Evolutionary conservation across 2,113 vertebrate species (phyloP).

Genomic region (Speoplatyrhinus poulsoni): DNA sequence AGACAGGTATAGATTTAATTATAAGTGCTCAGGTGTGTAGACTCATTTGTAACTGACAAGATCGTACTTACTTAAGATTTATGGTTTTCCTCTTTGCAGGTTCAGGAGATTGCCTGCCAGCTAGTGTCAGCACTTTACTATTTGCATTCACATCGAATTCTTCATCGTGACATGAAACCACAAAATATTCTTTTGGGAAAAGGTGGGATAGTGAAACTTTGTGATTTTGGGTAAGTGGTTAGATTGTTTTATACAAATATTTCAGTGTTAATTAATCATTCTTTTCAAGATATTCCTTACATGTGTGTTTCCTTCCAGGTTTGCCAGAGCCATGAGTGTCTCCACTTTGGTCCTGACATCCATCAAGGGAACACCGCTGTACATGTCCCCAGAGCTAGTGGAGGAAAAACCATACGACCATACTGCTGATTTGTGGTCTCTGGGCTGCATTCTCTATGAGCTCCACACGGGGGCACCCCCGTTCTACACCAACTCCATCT

Average conservation of each 20-base stretch:
- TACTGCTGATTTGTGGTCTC: slow-evolving; percentile 92
- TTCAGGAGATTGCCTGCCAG: slow-evolving; percentile 88
- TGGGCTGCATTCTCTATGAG: slow-evolving; percentile 96
- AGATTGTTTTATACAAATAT: background rate
- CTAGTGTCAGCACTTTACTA: slow-evolving; percentile 96
- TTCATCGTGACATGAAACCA: slow-evolving; percentile 97
- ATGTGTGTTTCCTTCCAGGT: slow-evolving; percentile 70
- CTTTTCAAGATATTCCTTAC: background rate
- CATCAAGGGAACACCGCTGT: slow-evolving; percentile 95
- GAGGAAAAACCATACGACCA: slow-evolving; percentile 94
- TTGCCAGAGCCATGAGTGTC: slow-evolving; percentile 94
- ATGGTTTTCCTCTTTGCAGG: slow-evolving; percentile 65
- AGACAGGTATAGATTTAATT: slow-evolving; percentile 76
- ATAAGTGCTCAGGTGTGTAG: background rate
- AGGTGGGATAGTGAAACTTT: slow-evolving; percentile 90
- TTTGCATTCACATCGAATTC: slow-evolving; percentile 94
- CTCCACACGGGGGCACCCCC: slow-evolving; percentile 91
- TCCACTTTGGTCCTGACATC: slow-evolving; percentile 95
- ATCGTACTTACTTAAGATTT: background rate
- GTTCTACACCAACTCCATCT: slow-evolving; percentile 95
- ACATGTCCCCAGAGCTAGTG: slow-evolving; percentile 96
- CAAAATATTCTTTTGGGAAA: slow-evolving; percentile 95
- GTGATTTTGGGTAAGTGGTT: slow-evolving; percentile 90
- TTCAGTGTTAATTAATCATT: background rate
- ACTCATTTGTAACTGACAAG: background rate